phyloP scores from a whole-genome alignment of 2,797 vertebrate genomes.

The Buphagus erythrorhynchus region DNA sequence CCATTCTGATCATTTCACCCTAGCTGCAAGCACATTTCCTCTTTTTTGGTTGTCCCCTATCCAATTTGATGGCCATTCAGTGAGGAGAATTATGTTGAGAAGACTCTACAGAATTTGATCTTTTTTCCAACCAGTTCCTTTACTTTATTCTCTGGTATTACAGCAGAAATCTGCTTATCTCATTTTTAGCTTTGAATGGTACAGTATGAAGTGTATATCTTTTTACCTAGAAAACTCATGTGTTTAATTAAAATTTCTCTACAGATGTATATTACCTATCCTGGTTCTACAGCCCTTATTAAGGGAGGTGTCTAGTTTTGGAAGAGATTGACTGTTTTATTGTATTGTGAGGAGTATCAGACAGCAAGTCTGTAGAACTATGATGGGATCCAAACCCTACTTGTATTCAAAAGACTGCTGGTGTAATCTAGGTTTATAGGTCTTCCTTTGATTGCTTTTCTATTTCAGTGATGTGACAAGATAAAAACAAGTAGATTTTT shows the following conservation, averaged over 20 bases:
- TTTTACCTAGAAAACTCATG: neutral
- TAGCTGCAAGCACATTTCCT: neutral
- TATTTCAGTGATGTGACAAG: neutral
- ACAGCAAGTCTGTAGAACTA: neutral
- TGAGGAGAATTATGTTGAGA: neutral
- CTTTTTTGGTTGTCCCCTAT: neutral
- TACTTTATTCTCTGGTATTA: neutral
- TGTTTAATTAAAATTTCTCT: neutral
- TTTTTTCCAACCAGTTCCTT: neutral
- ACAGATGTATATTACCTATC: neutral
- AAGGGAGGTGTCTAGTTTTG: neutral
- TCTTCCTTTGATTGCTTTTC: neutral
- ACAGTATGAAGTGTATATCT: neutral
- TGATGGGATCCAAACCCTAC: neutral
- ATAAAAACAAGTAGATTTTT: neutral
- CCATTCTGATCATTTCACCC: neutral
- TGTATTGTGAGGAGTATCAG: neutral
- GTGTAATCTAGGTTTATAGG: neutral
- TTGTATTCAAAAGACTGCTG: neutral
- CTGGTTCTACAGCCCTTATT: neutral
- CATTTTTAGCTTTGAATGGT: neutral
- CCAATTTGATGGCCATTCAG: neutral
- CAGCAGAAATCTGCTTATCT: neutral
- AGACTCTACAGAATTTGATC: neutral
- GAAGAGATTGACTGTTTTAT: neutral